These are phyloP conservation scores for Drusus annulatus DNA, from an alignment of 1,140 invertebrate genomes.

Conservation along the genomic window DNA sequence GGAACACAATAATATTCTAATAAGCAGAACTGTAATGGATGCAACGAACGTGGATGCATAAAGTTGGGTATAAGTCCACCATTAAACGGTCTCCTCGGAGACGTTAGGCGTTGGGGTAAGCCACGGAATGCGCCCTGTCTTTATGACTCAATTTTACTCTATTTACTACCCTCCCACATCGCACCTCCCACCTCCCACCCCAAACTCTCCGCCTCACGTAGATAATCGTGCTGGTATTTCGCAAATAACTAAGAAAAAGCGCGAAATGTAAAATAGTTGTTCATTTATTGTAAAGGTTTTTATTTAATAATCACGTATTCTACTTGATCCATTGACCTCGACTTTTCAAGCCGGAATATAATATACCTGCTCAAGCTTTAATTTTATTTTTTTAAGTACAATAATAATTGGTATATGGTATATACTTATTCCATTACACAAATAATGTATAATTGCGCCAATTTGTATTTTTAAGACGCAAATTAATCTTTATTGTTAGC, in stretches of 20 bases:
- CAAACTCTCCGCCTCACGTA: background rate
- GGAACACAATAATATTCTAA: conserved; percentile 30
- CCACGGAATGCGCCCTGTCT: conserved; percentile 60
- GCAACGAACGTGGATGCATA: conserved; percentile 24
- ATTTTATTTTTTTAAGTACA: no score
- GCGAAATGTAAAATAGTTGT: background rate
- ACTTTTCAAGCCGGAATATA: no score
- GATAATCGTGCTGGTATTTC: conserved; percentile 25
- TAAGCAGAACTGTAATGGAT: conserved; percentile 13
- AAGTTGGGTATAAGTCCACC: background rate
- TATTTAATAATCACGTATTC: no score
- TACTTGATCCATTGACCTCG: no score
- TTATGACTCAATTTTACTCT: conserved; percentile 73
- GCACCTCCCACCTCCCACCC: no score
- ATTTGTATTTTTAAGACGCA: no score
- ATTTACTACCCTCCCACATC: conserved; percentile 64
- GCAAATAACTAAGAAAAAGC: background rate
- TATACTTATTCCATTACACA: no score
- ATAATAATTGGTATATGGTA: no score
- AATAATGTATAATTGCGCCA: no score
- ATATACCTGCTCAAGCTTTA: no score
- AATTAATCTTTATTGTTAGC: no score
- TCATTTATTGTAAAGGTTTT: no score
- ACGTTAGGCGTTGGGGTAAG: conserved; percentile 24
- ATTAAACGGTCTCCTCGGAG: conserved; percentile 18